Base-by-base conservation (phyloP, 2,797 vertebrate species). In the Typhlichthys subterraneus region DNA sequence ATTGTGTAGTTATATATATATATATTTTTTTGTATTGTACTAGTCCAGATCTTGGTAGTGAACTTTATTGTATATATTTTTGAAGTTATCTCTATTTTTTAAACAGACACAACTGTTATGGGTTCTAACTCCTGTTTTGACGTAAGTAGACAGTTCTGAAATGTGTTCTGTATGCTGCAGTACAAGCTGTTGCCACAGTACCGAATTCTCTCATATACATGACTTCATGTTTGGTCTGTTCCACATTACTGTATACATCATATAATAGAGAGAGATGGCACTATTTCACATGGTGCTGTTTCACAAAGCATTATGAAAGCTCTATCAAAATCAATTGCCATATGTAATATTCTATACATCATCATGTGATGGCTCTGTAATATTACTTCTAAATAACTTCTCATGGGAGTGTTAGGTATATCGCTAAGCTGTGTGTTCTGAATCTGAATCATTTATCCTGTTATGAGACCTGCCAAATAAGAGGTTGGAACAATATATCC, bases 341-440 rank as follows among this genome's bases (percentile, higher is more conserved):
- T 77, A 76, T 65, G 72, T 75, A 69, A 76, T 64, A 61, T 70
- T 80, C 76, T 77, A 47, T 76, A 69, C 72, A 73, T 61, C 63
- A 61, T 79, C 54, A 0, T 23, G 23, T 23, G 23, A 23, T 23
- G 23, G 23, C 23, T 23, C 23, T 19, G 19, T 19, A 3, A 23
- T 23, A 23, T 23, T 23, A 23, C 23, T 23, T 23, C 3, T 3
- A 23, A 23, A 23, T 38, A 38, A 8, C 33, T 38, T 38, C 33
- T 38, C 33, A 38, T 38, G 6, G 7, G 33, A 38, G 33, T 38
- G 33, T 38, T 38, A 38, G 7, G 33, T 38, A 38, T 38, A 38
- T 33, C 3, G 7, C 19, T 33, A 33, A 33, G 31, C 31, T 33
- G 4, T 33, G 4, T 33, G 31, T 33, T 33, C 31, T 7, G 31